These are phyloP conservation scores for Sebastes steindachneri DNA, from an alignment of 2,797 vertebrate species.

Conservation along the genomic window DNA sequence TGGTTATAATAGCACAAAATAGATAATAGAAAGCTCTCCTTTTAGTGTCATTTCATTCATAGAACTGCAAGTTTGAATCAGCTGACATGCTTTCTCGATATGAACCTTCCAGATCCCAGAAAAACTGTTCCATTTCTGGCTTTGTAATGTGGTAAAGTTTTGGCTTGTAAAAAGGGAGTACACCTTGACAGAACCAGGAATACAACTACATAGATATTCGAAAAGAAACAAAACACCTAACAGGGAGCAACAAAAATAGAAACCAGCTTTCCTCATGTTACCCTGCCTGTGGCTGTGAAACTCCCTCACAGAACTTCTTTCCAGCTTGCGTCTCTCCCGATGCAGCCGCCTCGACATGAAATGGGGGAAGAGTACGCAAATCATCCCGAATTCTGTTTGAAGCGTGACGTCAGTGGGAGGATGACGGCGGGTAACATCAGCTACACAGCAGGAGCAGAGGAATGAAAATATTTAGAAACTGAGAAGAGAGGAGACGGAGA, in stretches of 20 bases:
- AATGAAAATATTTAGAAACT: not conserved
- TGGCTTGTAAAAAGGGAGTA: not conserved
- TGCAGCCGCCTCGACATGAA: constrained; percentile 22
- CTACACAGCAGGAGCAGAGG: not conserved
- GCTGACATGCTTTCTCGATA: not conserved
- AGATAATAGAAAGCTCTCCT: not conserved
- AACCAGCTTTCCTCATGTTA: not conserved
- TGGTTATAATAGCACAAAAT: not conserved
- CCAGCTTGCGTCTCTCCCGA: not conserved
- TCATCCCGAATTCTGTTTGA: constrained; percentile 49
- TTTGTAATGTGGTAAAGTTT: not conserved
- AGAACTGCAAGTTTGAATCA: not conserved
- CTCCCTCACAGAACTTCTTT: not conserved
- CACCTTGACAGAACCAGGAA: not conserved
- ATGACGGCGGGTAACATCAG: not conserved
- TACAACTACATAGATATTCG: not conserved
- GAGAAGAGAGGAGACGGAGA: not conserved
- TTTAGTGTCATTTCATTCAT: accelerated
- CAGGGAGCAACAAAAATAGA: not conserved
- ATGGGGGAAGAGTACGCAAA: not conserved
- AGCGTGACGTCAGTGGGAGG: constrained; percentile 47
- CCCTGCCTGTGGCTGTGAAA: constrained; percentile 4
- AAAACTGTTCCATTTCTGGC: too few species aligned
- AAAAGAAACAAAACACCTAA: not conserved
- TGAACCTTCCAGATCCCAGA: too few species aligned